Base-by-base conservation (phyloP, 2,888 invertebrate genomes). In the Baronia brevicornis region DNA sequence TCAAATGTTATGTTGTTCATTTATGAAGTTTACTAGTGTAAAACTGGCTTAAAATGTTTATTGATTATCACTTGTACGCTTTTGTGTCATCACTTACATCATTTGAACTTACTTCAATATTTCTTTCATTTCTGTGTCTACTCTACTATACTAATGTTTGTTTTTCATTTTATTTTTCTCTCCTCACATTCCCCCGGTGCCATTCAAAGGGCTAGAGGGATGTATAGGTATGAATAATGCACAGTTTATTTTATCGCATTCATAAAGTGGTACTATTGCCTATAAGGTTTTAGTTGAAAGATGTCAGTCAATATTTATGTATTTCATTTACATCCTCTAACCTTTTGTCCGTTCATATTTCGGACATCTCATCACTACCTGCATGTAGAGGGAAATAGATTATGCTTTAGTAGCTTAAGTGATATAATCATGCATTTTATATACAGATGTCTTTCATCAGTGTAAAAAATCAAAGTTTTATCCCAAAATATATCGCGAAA, bases 181-280 rank as follows among this genome's bases (percentile, higher is more conserved):
- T 53, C 60, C 67, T 51, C 65, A 61, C 66, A 61, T 67, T 63
- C 58, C 60, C 50, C 51, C 51, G 64, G 60, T 56, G 58, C 60
- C 58, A 60, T 57, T 62, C 69, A 75, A 78, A 78, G 78, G 74
- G 77, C 74, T 75, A 78, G 75, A 78, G 75, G 69, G 63, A 63
- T 71, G 67, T 69, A 56, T 72, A 75, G 78, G 78, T 78, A 78
- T 71, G 78, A 43, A 33, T 51, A 39, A 32, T 12, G 32, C 28
- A 38, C 29, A 28, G 26, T 37, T 39, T 40, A 34, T 39, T 21
- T 39, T 27, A 43, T 41, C 39, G 36, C 36, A 33, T 38, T 41
- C 14, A 15, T 13, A 38, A 38, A 31, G 25, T 40, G 32, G 39
- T 28, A 28, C 31, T 36, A 27, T 15, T 18, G 13, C 5, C 13